These are phyloP conservation scores for Agapornis canus DNA, from an alignment of 2,797 vertebrate species.

Conservation along the genomic window DNA sequence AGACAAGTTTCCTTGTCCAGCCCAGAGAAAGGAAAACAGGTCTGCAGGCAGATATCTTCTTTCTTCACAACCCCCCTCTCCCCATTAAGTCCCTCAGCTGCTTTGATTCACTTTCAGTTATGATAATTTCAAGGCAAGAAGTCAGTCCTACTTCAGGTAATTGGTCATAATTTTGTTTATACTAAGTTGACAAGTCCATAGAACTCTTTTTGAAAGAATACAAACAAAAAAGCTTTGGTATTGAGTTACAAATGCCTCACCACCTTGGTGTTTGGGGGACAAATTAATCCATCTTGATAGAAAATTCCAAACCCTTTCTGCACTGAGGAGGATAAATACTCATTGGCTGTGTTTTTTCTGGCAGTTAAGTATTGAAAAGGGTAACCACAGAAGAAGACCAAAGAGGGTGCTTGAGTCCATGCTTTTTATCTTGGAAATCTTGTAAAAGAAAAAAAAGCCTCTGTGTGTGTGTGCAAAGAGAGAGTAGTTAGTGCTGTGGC, in stretches of 20 bases:
- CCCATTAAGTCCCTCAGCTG: not conserved
- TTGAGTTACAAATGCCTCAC: not conserved
- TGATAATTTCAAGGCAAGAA: not conserved
- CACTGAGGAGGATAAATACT: not conserved
- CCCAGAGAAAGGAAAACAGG: not conserved
- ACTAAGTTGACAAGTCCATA: not conserved
- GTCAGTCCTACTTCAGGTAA: not conserved
- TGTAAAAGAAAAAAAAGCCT: not conserved
- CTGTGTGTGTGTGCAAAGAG: not conserved
- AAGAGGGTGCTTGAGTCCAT: not conserved
- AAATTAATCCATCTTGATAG: not conserved
- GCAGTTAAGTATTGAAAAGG: not conserved
- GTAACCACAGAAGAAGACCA: not conserved
- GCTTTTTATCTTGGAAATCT: not conserved
- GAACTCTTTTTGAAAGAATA: not conserved
- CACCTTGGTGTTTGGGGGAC: not conserved
- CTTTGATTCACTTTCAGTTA: not conserved
- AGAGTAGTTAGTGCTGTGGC: not conserved
- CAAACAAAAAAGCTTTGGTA: not conserved
- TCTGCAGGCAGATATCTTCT: not conserved
- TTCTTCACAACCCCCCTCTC: accelerated
- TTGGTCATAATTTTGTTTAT: not conserved
- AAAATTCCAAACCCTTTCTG: not conserved
- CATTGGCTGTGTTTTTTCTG: not conserved
- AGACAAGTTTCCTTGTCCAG: not conserved